These are phyloP conservation scores for Sebastes jordani DNA, from an alignment of 2,797 vertebrate species.

Conservation along the genomic window DNA sequence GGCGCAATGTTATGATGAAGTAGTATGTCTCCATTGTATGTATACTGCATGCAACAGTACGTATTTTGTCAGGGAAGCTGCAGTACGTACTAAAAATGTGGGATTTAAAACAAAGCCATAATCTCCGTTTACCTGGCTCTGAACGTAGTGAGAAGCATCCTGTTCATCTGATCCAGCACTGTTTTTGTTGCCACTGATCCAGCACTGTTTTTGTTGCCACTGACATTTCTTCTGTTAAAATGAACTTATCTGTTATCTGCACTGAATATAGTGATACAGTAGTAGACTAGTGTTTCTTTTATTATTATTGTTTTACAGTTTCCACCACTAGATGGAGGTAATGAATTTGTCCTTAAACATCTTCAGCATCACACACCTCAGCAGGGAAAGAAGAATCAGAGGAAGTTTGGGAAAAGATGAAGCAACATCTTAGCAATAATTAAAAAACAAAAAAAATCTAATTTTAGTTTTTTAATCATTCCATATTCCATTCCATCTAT, in stretches of 20 bases:
- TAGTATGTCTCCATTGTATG: not conserved
- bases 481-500: not conserved
- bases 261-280: not conserved
- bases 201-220: not conserved
- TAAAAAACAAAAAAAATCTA: too few species aligned
- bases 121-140: not conserved
- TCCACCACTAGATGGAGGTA: slow-evolving; percentile 66
- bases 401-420: not conserved
- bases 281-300: not conserved
- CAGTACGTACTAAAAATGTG: too few species aligned
- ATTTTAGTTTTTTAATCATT: not conserved
- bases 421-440: not conserved
- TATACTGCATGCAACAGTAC: too few species aligned
- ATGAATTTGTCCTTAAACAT: slow-evolving; percentile 1
- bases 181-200: not conserved
- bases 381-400: not conserved
- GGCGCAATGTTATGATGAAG: too few species aligned
- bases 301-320: not conserved
- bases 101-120: too few species aligned
- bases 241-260: not conserved
- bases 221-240: not conserved
- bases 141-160: not conserved
- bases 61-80: too few species aligned
- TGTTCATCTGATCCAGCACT: not conserved
- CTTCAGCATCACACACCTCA: not conserved